Evolutionary conservation across 2,888 invertebrate species (phyloP), one percentile per base, ranked within the genome.

Genomic region (Parnassius glacialis): DNA sequence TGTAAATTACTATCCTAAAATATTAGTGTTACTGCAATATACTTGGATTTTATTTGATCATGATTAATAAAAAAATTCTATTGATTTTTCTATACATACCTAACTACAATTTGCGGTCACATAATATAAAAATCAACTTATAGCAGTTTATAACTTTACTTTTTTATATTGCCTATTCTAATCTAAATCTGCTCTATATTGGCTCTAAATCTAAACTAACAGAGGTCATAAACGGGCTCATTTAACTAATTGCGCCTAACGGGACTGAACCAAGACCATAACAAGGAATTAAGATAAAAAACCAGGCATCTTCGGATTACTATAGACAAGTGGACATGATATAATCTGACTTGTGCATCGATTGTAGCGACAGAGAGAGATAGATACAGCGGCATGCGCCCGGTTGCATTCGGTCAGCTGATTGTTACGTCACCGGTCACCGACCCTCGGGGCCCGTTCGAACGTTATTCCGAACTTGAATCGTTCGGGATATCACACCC

Each of bases 341-440:
- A 59, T 52, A 59, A 63, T 63, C 52, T 47, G 43, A 63, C 56
- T 63, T 62, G 58, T 54, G 52, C 57, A 61, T 57, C 61, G 57
- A 61, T 64, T 62, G 60, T 55, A 61, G 50, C 51, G 62, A 52
- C 54, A 57, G 64, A 70, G 44, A 57, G 70, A 65, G 70, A 72
- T 3, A 34, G 34, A 34, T 34, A 34, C 64, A 62, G 43, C 62
- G 52, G 64, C 57, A 62, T 34, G 51, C 48, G 72, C 66, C 68
- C 74, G 74, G 76, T 71, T 79, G 81, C 83, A 78, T 69, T 71
- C 72, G 65, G 74, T 76, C 89, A 90, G 90, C 87, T 89, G 89
- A 84, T 84, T 68, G 76, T 86, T 85, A 88, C 89, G 89, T 89
- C 87, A 87, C 72, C 71, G 87, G 86, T 80, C 85, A 76, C 60